Evolutionary conservation across 2,888 invertebrate species (phyloP), one percentile per base, ranked within the genome.

Genomic region (Agrotis clavis): DNA sequence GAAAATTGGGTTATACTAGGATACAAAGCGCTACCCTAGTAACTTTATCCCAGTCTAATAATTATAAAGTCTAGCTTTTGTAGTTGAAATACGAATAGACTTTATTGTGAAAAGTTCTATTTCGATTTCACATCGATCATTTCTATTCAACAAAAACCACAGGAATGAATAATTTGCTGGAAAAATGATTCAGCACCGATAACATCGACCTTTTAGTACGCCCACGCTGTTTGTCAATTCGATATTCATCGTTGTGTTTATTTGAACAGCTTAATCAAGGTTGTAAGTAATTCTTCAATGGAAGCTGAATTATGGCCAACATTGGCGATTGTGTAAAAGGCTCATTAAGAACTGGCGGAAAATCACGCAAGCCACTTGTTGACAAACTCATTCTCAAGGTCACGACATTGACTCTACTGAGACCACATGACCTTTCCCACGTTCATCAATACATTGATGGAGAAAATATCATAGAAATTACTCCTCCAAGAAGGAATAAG

Each of bases 351-450:
- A 35, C 41, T 62, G 54, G 41, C 60, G 25, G 53, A 65, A 56
- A 48, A 77, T 30, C 85, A 87, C 89, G 86, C 82, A 54, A 79
- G 54, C 71, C 25, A 90, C 90, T 90, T 90, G 90, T 90, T 90
- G 90, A 88, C 84, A 74, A 81, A 79, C 64, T 18, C 53, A 48
- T 25, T 57, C 85, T 51, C 86, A 89, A 90, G 89, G 90, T 81
- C 83, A 87, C 75, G 76, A 77, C 75, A 77, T 67, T 70, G 76
- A 70, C 67, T 62, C 25, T 68, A 66, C 50, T 6, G 25, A n/a
- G 21, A 18, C 69, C 85, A 74, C 63, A 14, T 60, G 68, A 57
- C 35, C 75, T 54, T 84, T 72, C 70, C 18, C 71, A 77, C 57
- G 41, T 41, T 71, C 35, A 41, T 54, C 11, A 9, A 82, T 64